A percentile compares a stretch with the other conserved stretches of the same genome.
Conservation (phyloP, 2,888 invertebrate species). For the Micropterix aruncella region DNA sequence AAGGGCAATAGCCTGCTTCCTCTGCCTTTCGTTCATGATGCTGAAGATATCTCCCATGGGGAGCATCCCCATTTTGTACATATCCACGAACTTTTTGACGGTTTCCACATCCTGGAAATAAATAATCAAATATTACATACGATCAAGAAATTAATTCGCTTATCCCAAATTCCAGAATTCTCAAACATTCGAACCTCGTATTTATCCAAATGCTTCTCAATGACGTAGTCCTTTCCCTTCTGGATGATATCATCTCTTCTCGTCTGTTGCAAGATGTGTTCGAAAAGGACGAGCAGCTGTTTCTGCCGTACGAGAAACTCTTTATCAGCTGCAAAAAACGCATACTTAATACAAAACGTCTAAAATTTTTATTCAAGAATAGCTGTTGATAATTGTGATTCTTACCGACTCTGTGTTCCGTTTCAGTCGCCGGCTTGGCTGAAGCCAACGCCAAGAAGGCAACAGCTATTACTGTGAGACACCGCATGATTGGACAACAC, state of each 20-base stretch:
- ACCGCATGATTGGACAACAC: too few relatives aligned
- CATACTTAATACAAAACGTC: too few relatives aligned
- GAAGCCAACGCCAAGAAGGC: too few relatives aligned
- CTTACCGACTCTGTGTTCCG: too few relatives aligned
- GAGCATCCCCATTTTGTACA: slow-evolving; percentile 41
- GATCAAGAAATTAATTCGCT: too few relatives aligned
- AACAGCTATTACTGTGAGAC: too few relatives aligned
- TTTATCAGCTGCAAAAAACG: too few relatives aligned
- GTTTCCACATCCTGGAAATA: slow-evolving; percentile 34
- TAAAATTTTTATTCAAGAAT: too few relatives aligned
- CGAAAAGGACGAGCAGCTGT: not conserved
- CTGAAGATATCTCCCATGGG: slow-evolving; percentile 28
- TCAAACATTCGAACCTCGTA: not conserved
- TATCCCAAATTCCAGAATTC: too few relatives aligned
- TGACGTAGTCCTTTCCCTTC: not conserved
- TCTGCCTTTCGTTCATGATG: slow-evolving; percentile 16
- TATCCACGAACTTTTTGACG: slow-evolving; percentile 42
- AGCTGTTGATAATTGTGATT: too few relatives aligned
- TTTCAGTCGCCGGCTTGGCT: too few relatives aligned
- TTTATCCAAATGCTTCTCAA: not conserved
- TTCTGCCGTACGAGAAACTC: not conserved
- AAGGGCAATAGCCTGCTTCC: slow-evolving; percentile 17
- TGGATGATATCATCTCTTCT: not conserved
- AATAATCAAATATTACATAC: too few relatives aligned
- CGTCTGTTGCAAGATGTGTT: not conserved